Conservation (phyloP, 2,888 invertebrate species). For the Bugula neritina region DNA sequence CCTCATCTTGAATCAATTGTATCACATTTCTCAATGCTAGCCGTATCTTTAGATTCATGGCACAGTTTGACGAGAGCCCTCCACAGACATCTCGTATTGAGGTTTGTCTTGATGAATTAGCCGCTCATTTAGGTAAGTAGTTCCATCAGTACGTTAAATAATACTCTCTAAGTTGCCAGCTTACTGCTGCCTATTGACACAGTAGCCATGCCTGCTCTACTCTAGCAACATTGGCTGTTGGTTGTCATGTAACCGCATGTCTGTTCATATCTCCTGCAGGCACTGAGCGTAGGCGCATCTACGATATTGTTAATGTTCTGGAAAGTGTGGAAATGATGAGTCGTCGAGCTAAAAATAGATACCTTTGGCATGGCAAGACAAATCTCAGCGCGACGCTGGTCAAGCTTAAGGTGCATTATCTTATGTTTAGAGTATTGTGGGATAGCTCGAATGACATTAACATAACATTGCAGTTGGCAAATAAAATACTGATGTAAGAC, state of each 20-base stretch:
- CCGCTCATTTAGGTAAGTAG: conserved; percentile 57
- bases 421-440: too few relatives aligned
- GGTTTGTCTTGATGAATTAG: conserved; percentile 64
- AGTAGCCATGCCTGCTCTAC: conserved; percentile 28
- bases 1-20: too few relatives aligned
- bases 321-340: conserved; percentile 68
- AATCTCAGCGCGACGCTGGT: conserved; percentile 61
- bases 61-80: conserved; percentile 47
- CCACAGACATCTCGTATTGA: conserved; percentile 51
- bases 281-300: conserved; percentile 66
- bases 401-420: conserved; percentile 60
- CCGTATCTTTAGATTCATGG: conserved; percentile 36
- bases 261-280: conserved; percentile 40
- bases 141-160: conserved; percentile 25
- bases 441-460: too few relatives aligned
- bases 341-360: conserved; percentile 62
- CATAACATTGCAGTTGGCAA: too few relatives aligned
- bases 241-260: neutral
- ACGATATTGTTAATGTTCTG: conserved; percentile 69
- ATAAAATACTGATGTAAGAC: too few relatives aligned
- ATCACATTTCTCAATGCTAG: too few relatives aligned
- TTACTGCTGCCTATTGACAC: conserved; percentile 3
- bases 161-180: conserved; percentile 31
- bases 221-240: too few relatives aligned
- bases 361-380: conserved; percentile 65